Conservation (phyloP, 1,140 invertebrate species). For the Rhynchophorus ferrugineus region DNA sequence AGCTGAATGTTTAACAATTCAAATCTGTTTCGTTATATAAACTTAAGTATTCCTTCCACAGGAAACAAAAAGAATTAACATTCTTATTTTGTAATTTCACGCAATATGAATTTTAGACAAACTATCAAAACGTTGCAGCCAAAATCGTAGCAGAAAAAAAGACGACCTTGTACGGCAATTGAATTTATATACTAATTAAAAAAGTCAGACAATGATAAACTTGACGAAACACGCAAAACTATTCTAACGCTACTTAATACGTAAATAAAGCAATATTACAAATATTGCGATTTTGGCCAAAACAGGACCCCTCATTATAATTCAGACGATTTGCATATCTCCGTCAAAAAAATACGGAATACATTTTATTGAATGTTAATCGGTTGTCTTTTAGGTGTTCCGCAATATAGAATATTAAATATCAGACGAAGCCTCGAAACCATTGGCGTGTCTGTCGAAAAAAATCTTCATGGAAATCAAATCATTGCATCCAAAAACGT, state of each 20-base stretch:
- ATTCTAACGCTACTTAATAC: background rate
- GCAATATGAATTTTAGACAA: too few species aligned
- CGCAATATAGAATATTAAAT: slow-evolving; percentile 8
- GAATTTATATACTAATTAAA: too few species aligned
- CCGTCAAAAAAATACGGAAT: slow-evolving; percentile 13
- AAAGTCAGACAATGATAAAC: background rate
- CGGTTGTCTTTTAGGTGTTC: slow-evolving; percentile 16
- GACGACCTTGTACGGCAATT: too few species aligned
- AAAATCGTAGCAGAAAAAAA: too few species aligned
- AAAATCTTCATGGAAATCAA: too few species aligned
- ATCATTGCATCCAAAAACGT: too few species aligned
- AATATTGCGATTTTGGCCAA: background rate
- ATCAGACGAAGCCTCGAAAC: background rate
- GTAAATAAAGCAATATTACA: background rate
- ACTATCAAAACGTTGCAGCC: too few species aligned
- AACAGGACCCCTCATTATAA: background rate
- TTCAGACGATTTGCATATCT: slow-evolving; percentile 7
- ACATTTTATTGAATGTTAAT: slow-evolving; percentile 27
- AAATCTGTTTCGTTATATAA: too few species aligned
- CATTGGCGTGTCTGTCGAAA: background rate
- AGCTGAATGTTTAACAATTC: too few species aligned
- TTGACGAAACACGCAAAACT: background rate
- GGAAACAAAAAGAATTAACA: too few species aligned
- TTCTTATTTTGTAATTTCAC: too few species aligned
- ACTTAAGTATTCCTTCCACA: too few species aligned